phyloP scores from a whole-genome alignment of 1,140 invertebrate species.

The Lucilia cuprina region DNA sequence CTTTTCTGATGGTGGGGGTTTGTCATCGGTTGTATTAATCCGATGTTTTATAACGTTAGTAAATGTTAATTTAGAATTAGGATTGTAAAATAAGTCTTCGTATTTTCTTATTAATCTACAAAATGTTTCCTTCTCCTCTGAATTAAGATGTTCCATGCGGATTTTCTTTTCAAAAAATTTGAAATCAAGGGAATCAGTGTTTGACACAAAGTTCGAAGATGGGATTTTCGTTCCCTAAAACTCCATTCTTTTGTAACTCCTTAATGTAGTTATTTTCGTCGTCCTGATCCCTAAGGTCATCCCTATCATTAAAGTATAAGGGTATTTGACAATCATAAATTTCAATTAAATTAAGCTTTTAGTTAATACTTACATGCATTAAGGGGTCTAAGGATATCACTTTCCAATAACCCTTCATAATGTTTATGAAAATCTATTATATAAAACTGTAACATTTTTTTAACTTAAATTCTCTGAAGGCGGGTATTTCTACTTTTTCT shows the following conservation, averaged over 20 bases:
- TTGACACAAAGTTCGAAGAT: not conserved
- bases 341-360: not conserved
- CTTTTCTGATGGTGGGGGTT: constrained; percentile 10
- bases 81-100: constrained; percentile 16
- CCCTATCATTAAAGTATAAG: not conserved
- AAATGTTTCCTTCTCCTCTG: not conserved
- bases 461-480: constrained; percentile 26
- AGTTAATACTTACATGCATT: not conserved
- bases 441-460: constrained; percentile 20
- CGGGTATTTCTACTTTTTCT: not conserved
- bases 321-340: not conserved
- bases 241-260: not conserved
- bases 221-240: not conserved
- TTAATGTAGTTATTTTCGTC: not conserved
- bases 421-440: constrained; percentile 19
- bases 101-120: constrained; percentile 10
- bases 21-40: not conserved
- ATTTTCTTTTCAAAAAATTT: not conserved
- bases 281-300: not conserved
- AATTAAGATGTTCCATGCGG: not conserved
- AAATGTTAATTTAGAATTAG: not conserved
- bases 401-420: not conserved
- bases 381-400: constrained; percentile 6
- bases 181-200: no score
- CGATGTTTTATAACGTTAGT: constrained; percentile 8